These are phyloP conservation scores for Tragelaphus scriptus DNA, from an alignment of 2,113 vertebrate species.

Conservation along the genomic window DNA sequence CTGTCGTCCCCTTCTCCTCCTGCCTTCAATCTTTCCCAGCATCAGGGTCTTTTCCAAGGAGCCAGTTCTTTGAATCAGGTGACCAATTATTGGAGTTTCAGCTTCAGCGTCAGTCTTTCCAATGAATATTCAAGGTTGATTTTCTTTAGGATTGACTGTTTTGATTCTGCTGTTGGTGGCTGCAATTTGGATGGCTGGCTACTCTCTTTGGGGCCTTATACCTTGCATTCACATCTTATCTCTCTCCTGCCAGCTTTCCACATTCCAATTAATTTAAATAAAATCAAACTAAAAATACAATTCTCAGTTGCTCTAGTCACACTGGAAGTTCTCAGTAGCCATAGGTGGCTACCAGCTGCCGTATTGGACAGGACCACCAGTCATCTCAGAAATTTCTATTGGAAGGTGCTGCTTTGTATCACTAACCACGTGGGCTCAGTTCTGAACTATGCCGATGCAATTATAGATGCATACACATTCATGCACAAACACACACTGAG, in stretches of 20 bases:
- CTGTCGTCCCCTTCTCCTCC: background rate
- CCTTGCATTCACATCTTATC: background rate
- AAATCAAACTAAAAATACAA: background rate
- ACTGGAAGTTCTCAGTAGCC: background rate
- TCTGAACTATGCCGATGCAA: background rate
- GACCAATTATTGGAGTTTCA: background rate
- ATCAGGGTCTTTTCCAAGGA: background rate
- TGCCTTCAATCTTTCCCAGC: background rate
- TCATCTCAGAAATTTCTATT: background rate
- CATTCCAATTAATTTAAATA: background rate
- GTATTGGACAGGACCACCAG: background rate
- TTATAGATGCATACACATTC: background rate
- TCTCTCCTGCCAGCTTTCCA: background rate
- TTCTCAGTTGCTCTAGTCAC: background rate
- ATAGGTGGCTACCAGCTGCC: background rate
- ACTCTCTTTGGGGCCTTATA: background rate
- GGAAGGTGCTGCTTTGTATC: background rate
- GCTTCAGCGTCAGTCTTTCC: background rate
- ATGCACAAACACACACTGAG: background rate
- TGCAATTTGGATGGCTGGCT: background rate
- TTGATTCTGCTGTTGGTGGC: background rate
- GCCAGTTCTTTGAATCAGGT: background rate
- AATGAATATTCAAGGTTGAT: background rate
- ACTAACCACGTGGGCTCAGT: background rate
- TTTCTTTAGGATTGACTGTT: background rate